Evolutionary conservation across 2,888 invertebrate genomes (phyloP), one percentile per base, ranked within the genome.

Genomic region (Thelaira solivaga): DNA sequence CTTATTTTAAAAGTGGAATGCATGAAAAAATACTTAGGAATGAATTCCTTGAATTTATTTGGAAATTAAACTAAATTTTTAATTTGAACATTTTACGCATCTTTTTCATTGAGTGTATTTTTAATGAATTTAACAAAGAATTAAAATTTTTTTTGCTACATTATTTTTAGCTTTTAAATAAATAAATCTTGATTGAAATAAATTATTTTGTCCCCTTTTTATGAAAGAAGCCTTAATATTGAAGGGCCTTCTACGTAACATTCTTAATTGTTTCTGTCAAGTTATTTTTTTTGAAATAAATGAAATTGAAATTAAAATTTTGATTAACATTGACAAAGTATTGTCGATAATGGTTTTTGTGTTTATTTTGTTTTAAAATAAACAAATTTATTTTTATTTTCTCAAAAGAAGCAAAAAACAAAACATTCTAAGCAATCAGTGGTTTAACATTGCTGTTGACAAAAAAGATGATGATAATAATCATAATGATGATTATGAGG

Each of bases 311-410:
- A 39, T 39, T 20, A 31, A 51, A 71, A 18, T 24, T 65, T 57
- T 64, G 26, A 65, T 65, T 69, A 76, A 69, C 76, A 76, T 64
- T 69, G 69, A 64, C 64, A 62, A 69, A 57, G 64, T 57, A 62
- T 51, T 62, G 68, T 47, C 20, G 47, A 49, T 68, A 76, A 41
- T 57, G 47, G 36, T 68, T 39, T 68, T n/a, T n/a, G n/a, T n/a
- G n/a, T n/a, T n/a, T n/a, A n/a, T n/a, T n/a, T n/a, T n/a, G n/a
- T n/a, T n/a, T n/a, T 62, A 36, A 39, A 49, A 26, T 36, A 16
- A 8, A 59, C 13, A 31, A 39, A 20, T 57, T 22, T 36, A 24
- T 24, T 34, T 10, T 53, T 67, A 43, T 67, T 29, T 53, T 53
- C 20, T 41, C 31, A 18, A 31, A 31, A 59, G 8, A 31, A 29